A percentile compares a stretch with the other conserved stretches of the same genome.
These are phyloP conservation scores for Astyanax mexicanus DNA, from an alignment of 2,797 vertebrate genomes.

Conservation along the genomic window DNA sequence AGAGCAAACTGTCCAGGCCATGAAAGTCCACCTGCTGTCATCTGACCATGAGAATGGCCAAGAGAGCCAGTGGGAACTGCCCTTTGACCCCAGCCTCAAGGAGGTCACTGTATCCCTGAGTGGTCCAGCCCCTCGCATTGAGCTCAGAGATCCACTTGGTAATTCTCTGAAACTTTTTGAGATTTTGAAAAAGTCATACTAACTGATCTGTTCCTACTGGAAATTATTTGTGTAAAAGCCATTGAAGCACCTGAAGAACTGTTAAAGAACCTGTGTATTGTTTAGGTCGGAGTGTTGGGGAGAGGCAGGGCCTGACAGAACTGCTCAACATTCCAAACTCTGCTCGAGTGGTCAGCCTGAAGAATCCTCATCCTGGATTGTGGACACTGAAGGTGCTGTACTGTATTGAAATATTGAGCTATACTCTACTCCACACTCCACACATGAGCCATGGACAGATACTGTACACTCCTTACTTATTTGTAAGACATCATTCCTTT, in stretches of 20 bases:
- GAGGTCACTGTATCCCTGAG: constrained; percentile 95
- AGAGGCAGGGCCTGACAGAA: constrained; percentile 84
- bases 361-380: constrained; percentile 84
- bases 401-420: not conserved
- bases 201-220: not conserved
- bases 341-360: constrained; percentile 86
- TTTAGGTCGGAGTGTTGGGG: constrained; percentile 83
- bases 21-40: constrained; percentile 93
- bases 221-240: too few relatives aligned
- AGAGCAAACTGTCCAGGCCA: constrained; percentile 90
- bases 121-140: constrained; percentile 86
- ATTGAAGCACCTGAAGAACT: not conserved
- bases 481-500: not conserved
- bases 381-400: constrained; percentile 90
- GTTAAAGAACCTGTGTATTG: constrained; percentile 15
- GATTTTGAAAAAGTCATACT: too few relatives aligned
- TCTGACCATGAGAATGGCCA: constrained; percentile 87
- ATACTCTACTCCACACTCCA: not conserved
- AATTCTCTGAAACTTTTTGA: constrained; percentile 26
- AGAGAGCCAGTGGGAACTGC: constrained; percentile 86
- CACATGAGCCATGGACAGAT: not conserved
- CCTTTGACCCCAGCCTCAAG: constrained; percentile 91
- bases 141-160: constrained; percentile 89
- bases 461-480: not conserved
- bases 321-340: constrained; percentile 94